Percentiles rank a stretch among this genome's conserved stretches.
Evolutionary conservation across 1,140 invertebrate genomes (phyloP).

Genomic region (Ceratitis capitata): DNA sequence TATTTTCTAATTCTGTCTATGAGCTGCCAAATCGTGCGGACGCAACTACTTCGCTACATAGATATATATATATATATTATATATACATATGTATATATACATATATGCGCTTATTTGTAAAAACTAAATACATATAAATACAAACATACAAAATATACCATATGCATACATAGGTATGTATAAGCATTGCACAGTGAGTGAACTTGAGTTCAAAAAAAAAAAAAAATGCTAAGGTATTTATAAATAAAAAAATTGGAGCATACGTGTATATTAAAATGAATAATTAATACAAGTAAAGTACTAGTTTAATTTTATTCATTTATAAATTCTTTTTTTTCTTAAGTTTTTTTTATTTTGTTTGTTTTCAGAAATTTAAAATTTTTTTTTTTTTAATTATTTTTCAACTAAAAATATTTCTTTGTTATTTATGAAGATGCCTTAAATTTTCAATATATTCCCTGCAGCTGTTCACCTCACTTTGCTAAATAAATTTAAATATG

Average conservation of each 20-base stretch:
- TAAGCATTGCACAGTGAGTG: neutral
- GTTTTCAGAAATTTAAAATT: neutral
- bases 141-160: neutral
- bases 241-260: no score
- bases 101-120: neutral
- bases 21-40: neutral
- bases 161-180: neutral
- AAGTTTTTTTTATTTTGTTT: neutral
- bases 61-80: neutral
- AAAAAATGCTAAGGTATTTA: neutral
- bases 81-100: neutral
- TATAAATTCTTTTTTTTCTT: neutral
- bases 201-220: neutral
- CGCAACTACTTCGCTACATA: neutral
- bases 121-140: neutral
- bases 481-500: neutral
- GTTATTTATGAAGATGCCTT: neutral
- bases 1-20: neutral
- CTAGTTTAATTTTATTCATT: neutral
- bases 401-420: no score
- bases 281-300: no score
- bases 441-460: neutral
- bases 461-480: neutral
- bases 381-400: neutral
- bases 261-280: no score